Evolutionary conservation across 2,113 vertebrate species (phyloP).

Genomic region (Perca flavescens): DNA sequence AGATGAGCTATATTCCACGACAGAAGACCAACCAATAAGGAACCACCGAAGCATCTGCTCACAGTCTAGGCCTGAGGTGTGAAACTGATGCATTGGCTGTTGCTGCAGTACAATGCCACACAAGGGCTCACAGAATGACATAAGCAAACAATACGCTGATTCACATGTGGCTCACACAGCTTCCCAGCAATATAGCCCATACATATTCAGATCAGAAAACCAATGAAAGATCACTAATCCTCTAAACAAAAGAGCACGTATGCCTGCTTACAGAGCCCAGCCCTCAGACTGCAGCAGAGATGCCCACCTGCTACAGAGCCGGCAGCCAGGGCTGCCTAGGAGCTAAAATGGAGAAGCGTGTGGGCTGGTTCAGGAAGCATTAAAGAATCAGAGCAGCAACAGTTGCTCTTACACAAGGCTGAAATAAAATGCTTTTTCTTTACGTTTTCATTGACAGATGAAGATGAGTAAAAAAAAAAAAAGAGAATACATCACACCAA

Average conservation of each 20-base stretch:
- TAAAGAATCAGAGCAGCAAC: slow-evolving; percentile 55
- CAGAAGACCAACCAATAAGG: slow-evolving; percentile 42
- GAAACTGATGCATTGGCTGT: slow-evolving; percentile 65
- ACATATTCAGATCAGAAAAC: slow-evolving; percentile 57
- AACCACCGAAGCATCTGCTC: slow-evolving; percentile 49
- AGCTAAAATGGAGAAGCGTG: slow-evolving; percentile 77
- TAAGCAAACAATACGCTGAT: slow-evolving; percentile 51
- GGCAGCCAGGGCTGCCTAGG: slow-evolving; percentile 49
- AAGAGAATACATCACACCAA: neutral
- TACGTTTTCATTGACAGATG: neutral
- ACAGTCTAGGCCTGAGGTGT: slow-evolving; percentile 19
- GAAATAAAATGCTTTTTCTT: neutral
- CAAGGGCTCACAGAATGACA: slow-evolving; percentile 46
- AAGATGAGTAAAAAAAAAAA: neutral
- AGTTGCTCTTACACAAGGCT: slow-evolving; percentile 36
- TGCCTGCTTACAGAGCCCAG: slow-evolving; percentile 65
- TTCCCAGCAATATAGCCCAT: slow-evolving; percentile 24
- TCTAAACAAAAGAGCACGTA: slow-evolving; percentile 67
- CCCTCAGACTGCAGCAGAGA: slow-evolving; percentile 78
- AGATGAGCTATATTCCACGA: slow-evolving; percentile 35
- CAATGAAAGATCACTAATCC: slow-evolving; percentile 60
- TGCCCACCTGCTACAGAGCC: slow-evolving; percentile 78
- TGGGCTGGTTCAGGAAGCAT: slow-evolving; percentile 68
- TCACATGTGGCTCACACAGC: slow-evolving; percentile 53
- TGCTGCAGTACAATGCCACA: slow-evolving; percentile 70